A percentile compares a stretch with the other conserved stretches of the same genome.
Evolutionary conservation across 2,113 vertebrate genomes (phyloP).

Genomic region (Cryptomyrus ogoouensis): DNA sequence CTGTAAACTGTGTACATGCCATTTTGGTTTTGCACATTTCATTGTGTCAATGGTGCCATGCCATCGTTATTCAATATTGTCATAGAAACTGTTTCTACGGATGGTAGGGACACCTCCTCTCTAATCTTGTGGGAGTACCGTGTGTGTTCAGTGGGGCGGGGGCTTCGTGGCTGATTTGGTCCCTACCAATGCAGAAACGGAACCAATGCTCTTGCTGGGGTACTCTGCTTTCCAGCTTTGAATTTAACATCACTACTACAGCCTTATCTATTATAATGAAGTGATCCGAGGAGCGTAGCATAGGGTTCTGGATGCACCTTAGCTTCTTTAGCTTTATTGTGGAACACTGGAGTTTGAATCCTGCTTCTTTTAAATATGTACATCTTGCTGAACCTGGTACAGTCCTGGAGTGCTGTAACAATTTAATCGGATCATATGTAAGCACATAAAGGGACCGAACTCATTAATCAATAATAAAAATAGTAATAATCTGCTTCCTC

Average conservation of each 20-base stretch:
- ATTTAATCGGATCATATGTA: background rate
- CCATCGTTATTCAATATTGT: background rate
- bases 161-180: background rate
- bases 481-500: background rate
- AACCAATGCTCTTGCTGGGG: background rate
- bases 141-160: background rate
- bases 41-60: background rate
- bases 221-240: background rate
- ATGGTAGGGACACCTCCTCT: background rate
- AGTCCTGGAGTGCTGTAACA: background rate
- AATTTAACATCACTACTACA: background rate
- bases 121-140: background rate
- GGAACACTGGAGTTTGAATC: background rate
- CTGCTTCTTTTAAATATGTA: background rate
- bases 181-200: background rate
- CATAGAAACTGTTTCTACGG: background rate
- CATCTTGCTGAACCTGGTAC: background rate
- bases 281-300: background rate
- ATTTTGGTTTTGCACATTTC: background rate
- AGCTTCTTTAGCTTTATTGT: background rate
- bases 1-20: background rate
- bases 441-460: background rate
- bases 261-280: background rate
- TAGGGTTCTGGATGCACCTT: background rate
- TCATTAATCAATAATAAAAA: background rate